Evolutionary conservation across 2,797 vertebrate species (phyloP), one percentile per base, ranked within the genome.

Genomic region (Australoheros facetus): DNA sequence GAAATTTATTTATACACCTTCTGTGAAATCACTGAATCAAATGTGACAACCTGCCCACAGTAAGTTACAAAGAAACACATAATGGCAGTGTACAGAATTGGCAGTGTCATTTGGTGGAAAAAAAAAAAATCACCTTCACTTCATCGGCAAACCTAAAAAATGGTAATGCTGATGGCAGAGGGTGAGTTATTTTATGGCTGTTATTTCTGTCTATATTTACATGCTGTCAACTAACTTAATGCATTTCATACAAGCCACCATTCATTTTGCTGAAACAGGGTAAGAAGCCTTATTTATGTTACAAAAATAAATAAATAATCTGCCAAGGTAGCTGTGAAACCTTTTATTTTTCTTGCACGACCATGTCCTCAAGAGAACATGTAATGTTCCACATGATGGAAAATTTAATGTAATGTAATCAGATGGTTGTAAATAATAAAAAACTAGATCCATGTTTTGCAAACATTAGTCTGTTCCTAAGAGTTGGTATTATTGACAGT

Each of bases 171-270:
- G 23, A 48, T 66, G 39, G 5, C 60, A 48, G 39, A 45, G 14
- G 39, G 21, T 11, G 23, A 16, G 23, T 45, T 34, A 28, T 66
- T 48, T 66, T 66, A 66, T 66, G 23, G 23, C 62, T 28, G 16
- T 48, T 66, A 66, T 30, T 66, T 48, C 39, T 30, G 16, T 48
- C 9, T 48, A 48, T 16, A 39, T 39, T 79, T 56, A 28, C 23
- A 73, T 10, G 1, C 26, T 76, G 51, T 74, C 57, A 58, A 6
- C 7, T 53, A 17, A 75, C 45, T 66, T 56, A 28, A 84, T 71
- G 30, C 7, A 11, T 71, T 78, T 78, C 23, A 73, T 55, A 60
- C 2, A 55, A 60, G 32, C 62, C 4, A 39, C 2, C 32, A 7
- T 37, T 53, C 5, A 26, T n/a, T 51, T 83, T 30, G 16, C 9